Evolutionary conservation across 2,113 vertebrate genomes (phyloP).

Genomic region (Silurus glanis): DNA sequence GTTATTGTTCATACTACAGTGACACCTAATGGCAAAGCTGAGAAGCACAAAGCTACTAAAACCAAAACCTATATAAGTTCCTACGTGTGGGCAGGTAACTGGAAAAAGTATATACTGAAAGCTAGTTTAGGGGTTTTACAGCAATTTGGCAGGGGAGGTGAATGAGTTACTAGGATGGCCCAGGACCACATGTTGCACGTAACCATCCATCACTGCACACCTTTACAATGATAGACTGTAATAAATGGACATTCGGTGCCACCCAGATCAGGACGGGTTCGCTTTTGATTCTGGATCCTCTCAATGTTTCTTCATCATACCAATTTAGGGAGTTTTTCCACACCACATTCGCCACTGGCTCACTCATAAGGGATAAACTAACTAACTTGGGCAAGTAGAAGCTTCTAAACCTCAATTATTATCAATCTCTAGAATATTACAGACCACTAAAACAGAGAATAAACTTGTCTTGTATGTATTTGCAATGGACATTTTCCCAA

Average conservation of each 20-base stretch:
- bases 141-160: no score
- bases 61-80: background rate
- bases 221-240: no score
- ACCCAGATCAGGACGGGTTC: no score
- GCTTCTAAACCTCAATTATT: background rate
- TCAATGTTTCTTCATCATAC: no score
- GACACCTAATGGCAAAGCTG: slow-evolving; percentile 6
- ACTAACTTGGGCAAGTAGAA: background rate
- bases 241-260: no score
- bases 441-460: background rate
- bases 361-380: background rate
- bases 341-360: no score
- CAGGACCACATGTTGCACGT: no score
- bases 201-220: no score
- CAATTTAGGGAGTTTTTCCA: no score
- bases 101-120: background rate
- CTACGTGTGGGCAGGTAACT: background rate
- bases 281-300: no score
- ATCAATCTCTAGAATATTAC: background rate
- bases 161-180: no score
- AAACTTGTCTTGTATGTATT: background rate
- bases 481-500: no score
- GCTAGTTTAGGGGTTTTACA: background rate
- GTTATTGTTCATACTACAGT: background rate
- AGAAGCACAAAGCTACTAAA: background rate